Base-by-base conservation (phyloP, 2,113 vertebrate genomes). In the Anarrhichthys ocellatus region DNA sequence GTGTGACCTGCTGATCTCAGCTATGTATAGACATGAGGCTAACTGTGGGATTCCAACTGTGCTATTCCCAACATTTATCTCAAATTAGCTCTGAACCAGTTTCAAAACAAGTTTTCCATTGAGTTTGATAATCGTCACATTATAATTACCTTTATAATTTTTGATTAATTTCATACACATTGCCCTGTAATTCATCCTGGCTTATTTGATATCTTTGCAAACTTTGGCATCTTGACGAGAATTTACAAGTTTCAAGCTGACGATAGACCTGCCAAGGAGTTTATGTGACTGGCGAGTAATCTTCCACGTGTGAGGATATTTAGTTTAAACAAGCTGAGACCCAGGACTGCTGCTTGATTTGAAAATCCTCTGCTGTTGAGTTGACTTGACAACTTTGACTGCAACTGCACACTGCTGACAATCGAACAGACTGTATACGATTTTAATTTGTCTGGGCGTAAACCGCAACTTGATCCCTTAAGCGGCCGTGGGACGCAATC, bases 1-100 rank as follows among this genome's bases (percentile, higher is more conserved):
- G 14, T 84, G 20, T 87, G 90, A 90, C 86, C 91, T 13, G 15
- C 34, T 90, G 87, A 86, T 78, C 73, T 71, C 65, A 82, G 24
- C 63, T 78, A 67, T 84, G 71, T 40, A 48, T 38, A 75, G n/a
- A 75, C 52, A 36, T 11, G 82, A 62, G 18, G 73, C 44, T 17
- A 58, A 70, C 38, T 5, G 17, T 52, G 56, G 46, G 58, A 72
- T n/a, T 36, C 48, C 40, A 61, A 38, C 48, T 3, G 14, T 48
- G 50, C 76, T 58, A 40, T 80, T 82, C 42, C 13, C 46, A 81
- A 68, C 27, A 32, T 22, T 50, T 65, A 6, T 15, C 27, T 67
- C 7, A 18, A 52, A 46, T 38, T 61, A 34, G 9, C 29, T 15
- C n/a, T 52, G 17, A 76, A 58, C 18, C 64, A 9, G 6, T 69